A percentile compares a stretch with the other conserved stretches of the same genome.
Conservation (phyloP, 2,888 invertebrate species). For the Zaprionus obscuricornis region DNA sequence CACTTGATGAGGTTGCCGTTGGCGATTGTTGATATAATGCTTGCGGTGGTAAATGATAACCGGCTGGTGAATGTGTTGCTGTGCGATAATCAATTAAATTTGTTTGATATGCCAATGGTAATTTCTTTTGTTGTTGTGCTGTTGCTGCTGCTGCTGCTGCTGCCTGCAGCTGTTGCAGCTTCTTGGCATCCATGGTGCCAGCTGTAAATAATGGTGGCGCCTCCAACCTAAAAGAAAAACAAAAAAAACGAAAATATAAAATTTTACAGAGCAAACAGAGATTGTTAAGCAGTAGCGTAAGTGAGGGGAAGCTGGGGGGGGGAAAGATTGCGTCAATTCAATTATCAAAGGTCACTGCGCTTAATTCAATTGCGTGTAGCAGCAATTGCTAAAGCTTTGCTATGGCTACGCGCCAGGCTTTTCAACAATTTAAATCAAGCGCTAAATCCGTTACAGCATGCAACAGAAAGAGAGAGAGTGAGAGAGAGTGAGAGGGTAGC, state of each 20-base stretch:
- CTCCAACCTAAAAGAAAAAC: slow-evolving; percentile 86
- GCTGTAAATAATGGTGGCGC: slow-evolving; percentile 87
- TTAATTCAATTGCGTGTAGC: slow-evolving; percentile 59
- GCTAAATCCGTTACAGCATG: slow-evolving; percentile 17
- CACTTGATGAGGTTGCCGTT: slow-evolving; percentile 79
- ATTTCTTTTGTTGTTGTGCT: slow-evolving; percentile 80
- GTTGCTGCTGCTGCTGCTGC: slow-evolving; percentile 53
- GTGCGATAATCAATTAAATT: slow-evolving; percentile 84
- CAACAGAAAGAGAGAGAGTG: too few species aligned
- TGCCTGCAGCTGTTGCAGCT: slow-evolving; percentile 84
- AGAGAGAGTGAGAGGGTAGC: slow-evolving; percentile 15
- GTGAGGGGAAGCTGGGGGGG: too few species aligned
- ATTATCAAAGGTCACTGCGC: slow-evolving; percentile 46
- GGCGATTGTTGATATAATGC: slow-evolving; percentile 78
- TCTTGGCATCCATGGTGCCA: slow-evolving; percentile 88
- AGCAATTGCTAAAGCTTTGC: slow-evolving; percentile 19
- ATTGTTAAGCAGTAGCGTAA: slow-evolving; percentile 53
- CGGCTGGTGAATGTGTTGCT: slow-evolving; percentile 84
- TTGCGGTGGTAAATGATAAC: slow-evolving; percentile 65
- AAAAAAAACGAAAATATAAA: neutral
- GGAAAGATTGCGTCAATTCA: slow-evolving; percentile 32
- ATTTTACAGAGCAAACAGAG: neutral
- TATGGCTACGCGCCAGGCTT: slow-evolving; percentile 9
- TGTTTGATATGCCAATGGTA: slow-evolving; percentile 84
- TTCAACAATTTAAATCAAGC: slow-evolving; percentile 27